Percentiles rank a stretch among this genome's conserved stretches.
phyloP scores from a whole-genome alignment of 1,140 invertebrate genomes.

The Drosophila ananassae region DNA sequence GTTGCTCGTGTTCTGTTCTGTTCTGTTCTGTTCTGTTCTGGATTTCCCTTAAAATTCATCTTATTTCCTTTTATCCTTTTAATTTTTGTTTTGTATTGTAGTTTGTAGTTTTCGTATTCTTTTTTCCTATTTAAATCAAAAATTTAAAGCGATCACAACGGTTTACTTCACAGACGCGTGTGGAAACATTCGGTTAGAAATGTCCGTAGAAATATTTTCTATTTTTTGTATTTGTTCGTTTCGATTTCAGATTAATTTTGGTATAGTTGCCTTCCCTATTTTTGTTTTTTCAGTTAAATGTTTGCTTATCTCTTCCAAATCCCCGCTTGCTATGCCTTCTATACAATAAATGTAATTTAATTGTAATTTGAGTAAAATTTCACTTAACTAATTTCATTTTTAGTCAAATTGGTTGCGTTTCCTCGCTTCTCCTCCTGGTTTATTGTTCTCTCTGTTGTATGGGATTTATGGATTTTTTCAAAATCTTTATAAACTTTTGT shows the following conservation, averaged over 20 bases:
- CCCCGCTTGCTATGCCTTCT: slow-evolving; percentile 16
- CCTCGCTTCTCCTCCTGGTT: slow-evolving; percentile 14
- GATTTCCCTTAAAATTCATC: not conserved
- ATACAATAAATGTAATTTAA: slow-evolving; percentile 51
- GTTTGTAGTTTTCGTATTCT: slow-evolving; percentile 33
- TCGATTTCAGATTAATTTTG: slow-evolving; percentile 26
- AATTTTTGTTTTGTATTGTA: slow-evolving; percentile 43
- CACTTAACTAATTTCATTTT: slow-evolving; percentile 41
- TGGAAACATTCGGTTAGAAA: slow-evolving; percentile 65
- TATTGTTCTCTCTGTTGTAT: slow-evolving; percentile 53
- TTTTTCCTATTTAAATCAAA: slow-evolving; percentile 61
- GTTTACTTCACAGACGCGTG: slow-evolving; percentile 77
- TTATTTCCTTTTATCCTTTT: slow-evolving; percentile 8
- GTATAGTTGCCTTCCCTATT: slow-evolving; percentile 12
- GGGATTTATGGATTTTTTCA: slow-evolving; percentile 8
- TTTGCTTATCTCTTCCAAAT: slow-evolving; percentile 20
- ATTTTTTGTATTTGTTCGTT: slow-evolving; percentile 32
- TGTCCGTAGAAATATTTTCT: slow-evolving; percentile 69
- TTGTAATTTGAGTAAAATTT: slow-evolving; percentile 46
- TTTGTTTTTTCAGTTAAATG: slow-evolving; percentile 5
- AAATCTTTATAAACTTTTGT: too few species aligned
- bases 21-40: slow-evolving; percentile 17
- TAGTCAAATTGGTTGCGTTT: slow-evolving; percentile 43
- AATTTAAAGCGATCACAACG: slow-evolving; percentile 78
- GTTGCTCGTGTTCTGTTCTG: slow-evolving; percentile 6